Base-by-base conservation (phyloP, 2,797 vertebrate species). In the Fistularia commersonii region DNA sequence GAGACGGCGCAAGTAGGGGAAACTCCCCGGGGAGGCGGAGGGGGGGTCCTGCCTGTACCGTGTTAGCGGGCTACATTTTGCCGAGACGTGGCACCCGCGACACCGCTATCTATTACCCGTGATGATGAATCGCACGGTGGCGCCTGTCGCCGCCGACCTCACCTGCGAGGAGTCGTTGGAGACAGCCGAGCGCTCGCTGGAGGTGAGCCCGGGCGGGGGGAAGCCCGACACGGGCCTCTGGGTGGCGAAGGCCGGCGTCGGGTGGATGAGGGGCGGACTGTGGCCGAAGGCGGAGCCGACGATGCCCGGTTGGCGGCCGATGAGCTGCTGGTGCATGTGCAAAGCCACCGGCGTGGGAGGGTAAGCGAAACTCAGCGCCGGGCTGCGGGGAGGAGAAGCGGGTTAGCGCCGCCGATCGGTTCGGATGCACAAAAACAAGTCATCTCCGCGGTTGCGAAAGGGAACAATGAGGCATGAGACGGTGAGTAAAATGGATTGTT, bases 261-360 rank as follows among this genome's bases (percentile, higher is more conserved):
- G 94, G 83, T 98, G 96, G 77, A 98, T 92, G 77, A 99, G 93
- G 0, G 97, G 95, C 32, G 97, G 95, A 61, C 97, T 99, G 86
- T 98, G 96, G 83, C 97, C 95, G 32, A 98, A 98, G 41, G 97
- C 93, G 0, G 97, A 99, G 61, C 95, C 91, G 61, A 98, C 83
- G 39, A 98, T 72, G 57, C 92, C 92, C 47, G 95, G 93, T 32
- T 98, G 95, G 6, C 95, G 93, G 68, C 94, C 92, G 48, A 99
- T 88, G 69, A 99, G 92, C 80, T 97, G 94, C 61, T 95, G 96
- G 84, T 98, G 97, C 91, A 98, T 92, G 48, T 99, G 97, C 68
- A 98, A 85, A 36, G 97, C 93, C 69, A 99, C 93, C 0, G 95
- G 95, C 11, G 95, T 96, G 0, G 97, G 91, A 72, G 95, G 95